Base-by-base conservation (phyloP, 2,888 invertebrate genomes). In the Cylindroiulus punctatus region DNA sequence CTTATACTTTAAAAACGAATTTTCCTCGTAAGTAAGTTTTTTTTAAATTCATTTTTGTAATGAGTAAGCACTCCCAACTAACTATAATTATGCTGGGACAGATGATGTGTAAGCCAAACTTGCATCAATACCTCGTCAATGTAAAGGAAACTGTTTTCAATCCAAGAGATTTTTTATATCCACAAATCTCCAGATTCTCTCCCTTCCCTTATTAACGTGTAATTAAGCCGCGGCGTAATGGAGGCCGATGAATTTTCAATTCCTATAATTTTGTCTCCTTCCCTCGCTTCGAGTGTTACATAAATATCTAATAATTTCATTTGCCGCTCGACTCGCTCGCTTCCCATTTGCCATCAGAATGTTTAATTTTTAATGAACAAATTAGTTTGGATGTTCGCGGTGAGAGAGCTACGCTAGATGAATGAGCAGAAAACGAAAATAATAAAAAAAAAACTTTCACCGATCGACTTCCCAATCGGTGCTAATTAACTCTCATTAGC, bases 231-330 rank as follows among this genome's bases (percentile, higher is more conserved):
- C 76, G 26, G 30, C 30, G 22, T 76, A 76, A 76, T 30, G 12
- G 76, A 76, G 26, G 76, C 76, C 26, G 26, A 76, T 76, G 76
- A 76, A 76, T 76, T 76, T 76, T 76, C 76, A 76, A 76, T 76
- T 76, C 76, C 30, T 76, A 30, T 76, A 26, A 76, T 76, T 76
- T 76, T 30, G 76, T 76, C 76, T 76, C 76, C 76, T 76, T 30
- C 76, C 8, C 76, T 76, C 76, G 76, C 30, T 30, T 76, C 76
- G 76, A 76, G 76, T 76, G 76, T 76, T 76, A 76, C 76, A 76
- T 76, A 76, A 76, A 76, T 76, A 76, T 76, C 76, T 76, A 76
- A 76, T 76, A 76, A 76, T 76, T 76, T 76, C 76, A 76, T 76
- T 76, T 30, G 76, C 76, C 76, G 76, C 76, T 76, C 14, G 76